phyloP scores from a whole-genome alignment of 2,888 invertebrate genomes.

The Lasioglossum zephyrum region DNA sequence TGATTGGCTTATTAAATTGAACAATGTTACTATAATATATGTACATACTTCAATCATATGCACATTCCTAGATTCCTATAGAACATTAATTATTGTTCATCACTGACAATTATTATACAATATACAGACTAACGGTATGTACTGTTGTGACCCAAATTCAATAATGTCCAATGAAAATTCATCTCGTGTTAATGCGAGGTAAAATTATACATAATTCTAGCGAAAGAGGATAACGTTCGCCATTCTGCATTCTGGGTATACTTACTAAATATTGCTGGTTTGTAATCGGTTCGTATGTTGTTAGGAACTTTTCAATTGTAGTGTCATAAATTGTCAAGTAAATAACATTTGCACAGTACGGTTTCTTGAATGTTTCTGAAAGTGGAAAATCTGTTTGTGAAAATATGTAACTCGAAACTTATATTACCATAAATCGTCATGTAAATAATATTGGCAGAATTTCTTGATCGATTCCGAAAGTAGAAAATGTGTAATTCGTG shows the following conservation, averaged over 20 bases:
- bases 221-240: not conserved
- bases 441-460: not conserved
- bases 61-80: not conserved
- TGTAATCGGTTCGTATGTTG: not conserved
- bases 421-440: not conserved
- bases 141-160: no score
- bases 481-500: not conserved
- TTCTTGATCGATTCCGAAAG: not conserved
- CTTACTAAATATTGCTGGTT: not conserved
- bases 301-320: not conserved
- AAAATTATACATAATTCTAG: not conserved
- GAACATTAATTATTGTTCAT: conserved; percentile 12
- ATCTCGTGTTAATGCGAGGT: not conserved
- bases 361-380: not conserved
- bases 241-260: not conserved
- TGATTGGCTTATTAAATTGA: no score
- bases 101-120: not conserved
- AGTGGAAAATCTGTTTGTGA: not conserved
- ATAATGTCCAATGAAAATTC: conserved; percentile 6
- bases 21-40: not conserved
- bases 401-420: not conserved
- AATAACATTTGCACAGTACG: not conserved
- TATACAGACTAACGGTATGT: not conserved
- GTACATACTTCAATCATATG: not conserved
- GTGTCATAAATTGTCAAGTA: not conserved